A percentile compares a stretch with the other conserved stretches of the same genome.
These are phyloP conservation scores for Phenganax stokvisi DNA, from an alignment of 92 coral and sea anemone species.

Conservation along the genomic window DNA sequence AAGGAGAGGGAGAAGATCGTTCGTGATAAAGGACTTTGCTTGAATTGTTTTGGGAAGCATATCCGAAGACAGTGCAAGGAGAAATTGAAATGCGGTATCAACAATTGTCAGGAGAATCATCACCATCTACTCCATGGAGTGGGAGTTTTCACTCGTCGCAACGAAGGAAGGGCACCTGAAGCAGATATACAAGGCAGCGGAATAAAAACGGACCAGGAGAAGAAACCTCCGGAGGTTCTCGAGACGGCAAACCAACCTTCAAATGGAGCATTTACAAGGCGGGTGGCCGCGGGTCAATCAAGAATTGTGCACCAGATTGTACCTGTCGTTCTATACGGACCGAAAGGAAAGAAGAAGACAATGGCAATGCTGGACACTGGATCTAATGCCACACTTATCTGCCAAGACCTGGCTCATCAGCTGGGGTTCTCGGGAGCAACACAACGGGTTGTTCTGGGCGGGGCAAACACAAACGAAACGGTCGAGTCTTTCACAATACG, in stretches of 20 bases:
- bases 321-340: conserved; percentile 10
- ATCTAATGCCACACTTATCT: conserved; percentile 15
- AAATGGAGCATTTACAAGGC: background rate
- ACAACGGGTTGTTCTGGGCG: background rate
- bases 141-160: background rate
- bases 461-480: conserved; percentile 1
- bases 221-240: background rate
- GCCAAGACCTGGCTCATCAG: conserved; percentile 14
- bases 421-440: background rate
- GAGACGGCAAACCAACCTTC: background rate
- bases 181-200: background rate
- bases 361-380: conserved; percentile 29
- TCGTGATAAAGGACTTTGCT: conserved; percentile 19
- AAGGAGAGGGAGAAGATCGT: conserved; percentile 10
- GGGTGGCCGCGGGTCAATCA: background rate
- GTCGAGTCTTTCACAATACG: background rate
- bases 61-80: conserved; percentile 12
- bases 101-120: conserved; percentile 12
- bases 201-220: background rate
- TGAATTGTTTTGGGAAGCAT: conserved; percentile 25
- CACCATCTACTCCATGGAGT: conserved; percentile 17
- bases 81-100: background rate
- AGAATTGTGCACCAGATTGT: conserved; percentile 16
- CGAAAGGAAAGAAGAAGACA: conserved; percentile 4
- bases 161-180: background rate